These are phyloP conservation scores for Urocyon cinereoargenteus DNA, from an alignment of 2,797 vertebrate species.

Conservation along the genomic window DNA sequence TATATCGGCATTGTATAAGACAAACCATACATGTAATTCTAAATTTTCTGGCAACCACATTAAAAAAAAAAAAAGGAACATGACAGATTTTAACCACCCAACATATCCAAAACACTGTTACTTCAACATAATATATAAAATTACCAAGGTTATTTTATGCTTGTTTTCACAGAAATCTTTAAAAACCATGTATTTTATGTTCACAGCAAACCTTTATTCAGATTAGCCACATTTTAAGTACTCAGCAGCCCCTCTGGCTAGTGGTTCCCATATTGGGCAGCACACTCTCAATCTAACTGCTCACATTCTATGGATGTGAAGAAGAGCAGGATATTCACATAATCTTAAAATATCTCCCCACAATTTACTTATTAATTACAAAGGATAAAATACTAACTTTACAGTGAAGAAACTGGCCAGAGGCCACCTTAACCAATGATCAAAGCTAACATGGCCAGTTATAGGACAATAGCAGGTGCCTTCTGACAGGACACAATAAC, in stretches of 20 bases:
- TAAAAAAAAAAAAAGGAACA: not conserved
- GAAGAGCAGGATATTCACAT: not conserved
- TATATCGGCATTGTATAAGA: not conserved
- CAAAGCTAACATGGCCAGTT: not conserved
- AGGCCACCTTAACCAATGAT: not conserved
- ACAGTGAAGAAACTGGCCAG: not conserved
- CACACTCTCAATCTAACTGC: not conserved
- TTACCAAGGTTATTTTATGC: not conserved
- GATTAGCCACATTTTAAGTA: not conserved
- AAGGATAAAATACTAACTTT: not conserved
- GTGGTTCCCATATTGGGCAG: not conserved
- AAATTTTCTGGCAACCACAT: not conserved
- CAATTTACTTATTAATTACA: not conserved
- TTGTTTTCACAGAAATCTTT: not conserved
- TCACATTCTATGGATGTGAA: not conserved
- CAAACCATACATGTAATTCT: not conserved
- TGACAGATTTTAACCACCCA: not conserved
- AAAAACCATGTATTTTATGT: not conserved
- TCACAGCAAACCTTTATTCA: not conserved
- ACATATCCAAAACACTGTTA: not conserved
- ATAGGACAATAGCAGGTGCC: not conserved
- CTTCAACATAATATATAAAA: conserved; percentile 2
- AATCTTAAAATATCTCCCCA: not conserved
- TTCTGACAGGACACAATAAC: not conserved
- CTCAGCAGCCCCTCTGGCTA: no score